A percentile compares a stretch with the other conserved stretches of the same genome.
phyloP scores from a whole-genome alignment of 1,140 invertebrate genomes.

The Musca vetustissima region DNA sequence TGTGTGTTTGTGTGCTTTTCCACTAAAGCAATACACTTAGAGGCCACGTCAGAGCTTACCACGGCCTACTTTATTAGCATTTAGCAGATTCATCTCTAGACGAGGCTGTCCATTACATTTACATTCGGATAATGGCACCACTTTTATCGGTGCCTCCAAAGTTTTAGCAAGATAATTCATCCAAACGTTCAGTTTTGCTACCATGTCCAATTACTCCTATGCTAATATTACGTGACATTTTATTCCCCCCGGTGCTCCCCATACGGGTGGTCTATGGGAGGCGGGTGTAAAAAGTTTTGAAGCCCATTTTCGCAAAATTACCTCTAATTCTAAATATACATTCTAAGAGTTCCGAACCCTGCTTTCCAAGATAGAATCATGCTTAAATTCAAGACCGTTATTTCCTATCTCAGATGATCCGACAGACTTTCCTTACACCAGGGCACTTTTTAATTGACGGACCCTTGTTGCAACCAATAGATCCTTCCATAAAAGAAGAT shows the following conservation, averaged over 20 bases:
- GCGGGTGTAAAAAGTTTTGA: conserved; percentile 2
- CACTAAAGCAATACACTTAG: no score
- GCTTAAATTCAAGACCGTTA: no score
- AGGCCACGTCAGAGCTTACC: no score
- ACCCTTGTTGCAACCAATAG: background rate
- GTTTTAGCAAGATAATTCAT: background rate
- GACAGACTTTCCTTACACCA: background rate
- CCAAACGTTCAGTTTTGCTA: background rate
- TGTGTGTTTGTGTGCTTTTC: no score
- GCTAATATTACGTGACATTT: no score
- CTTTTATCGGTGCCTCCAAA: background rate
- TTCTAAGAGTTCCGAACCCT: background rate
- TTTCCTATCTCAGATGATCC: background rate
- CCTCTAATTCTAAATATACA: background rate
- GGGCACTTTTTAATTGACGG: background rate
- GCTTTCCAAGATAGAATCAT: background rate
- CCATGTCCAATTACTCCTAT: no score
- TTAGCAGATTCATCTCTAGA: no score
- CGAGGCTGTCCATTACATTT: no score
- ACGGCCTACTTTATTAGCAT: no score
- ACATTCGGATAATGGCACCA: no score
- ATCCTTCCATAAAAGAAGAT: background rate
- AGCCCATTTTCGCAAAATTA: background rate
- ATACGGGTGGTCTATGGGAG: conserved; percentile 12
- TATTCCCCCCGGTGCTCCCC: background rate